A percentile compares a stretch with the other conserved stretches of the same genome.
Evolutionary conservation across 2,113 vertebrate genomes (phyloP).

Genomic region (Acinonyx jubatus): DNA sequence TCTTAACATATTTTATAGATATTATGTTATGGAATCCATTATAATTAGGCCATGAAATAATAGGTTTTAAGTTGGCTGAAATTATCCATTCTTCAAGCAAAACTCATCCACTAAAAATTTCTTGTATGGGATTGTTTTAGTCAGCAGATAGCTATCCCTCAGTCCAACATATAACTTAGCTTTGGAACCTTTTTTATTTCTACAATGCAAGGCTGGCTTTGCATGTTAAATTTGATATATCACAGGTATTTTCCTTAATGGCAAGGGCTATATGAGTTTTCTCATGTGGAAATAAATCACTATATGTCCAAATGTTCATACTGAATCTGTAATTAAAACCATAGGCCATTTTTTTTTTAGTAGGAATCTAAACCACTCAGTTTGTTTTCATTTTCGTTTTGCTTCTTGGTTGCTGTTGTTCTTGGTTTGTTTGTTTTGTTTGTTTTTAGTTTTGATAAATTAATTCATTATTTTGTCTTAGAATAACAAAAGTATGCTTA

Average conservation of each 20-base stretch:
- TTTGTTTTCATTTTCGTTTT: background rate
- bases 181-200: background rate
- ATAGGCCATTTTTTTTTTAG: background rate
- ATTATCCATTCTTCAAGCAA: background rate
- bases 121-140: background rate
- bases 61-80: background rate
- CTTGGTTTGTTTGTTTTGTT: background rate
- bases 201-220: background rate
- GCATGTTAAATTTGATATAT: background rate
- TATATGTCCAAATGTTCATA: background rate
- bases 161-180: background rate
- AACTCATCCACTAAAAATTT: background rate
- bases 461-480: background rate
- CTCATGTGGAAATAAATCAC: background rate
- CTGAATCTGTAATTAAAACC: background rate
- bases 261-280: background rate
- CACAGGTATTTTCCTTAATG: background rate
- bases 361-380: background rate
- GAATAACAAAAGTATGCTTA: background rate
- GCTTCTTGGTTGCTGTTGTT: background rate
- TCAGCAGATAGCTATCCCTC: background rate
- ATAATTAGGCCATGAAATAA: background rate
- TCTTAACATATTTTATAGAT: background rate
- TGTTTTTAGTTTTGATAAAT: background rate
- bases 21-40: background rate